phyloP scores from a whole-genome alignment of 2,888 invertebrate genomes.

The Callimorpha dominula region DNA sequence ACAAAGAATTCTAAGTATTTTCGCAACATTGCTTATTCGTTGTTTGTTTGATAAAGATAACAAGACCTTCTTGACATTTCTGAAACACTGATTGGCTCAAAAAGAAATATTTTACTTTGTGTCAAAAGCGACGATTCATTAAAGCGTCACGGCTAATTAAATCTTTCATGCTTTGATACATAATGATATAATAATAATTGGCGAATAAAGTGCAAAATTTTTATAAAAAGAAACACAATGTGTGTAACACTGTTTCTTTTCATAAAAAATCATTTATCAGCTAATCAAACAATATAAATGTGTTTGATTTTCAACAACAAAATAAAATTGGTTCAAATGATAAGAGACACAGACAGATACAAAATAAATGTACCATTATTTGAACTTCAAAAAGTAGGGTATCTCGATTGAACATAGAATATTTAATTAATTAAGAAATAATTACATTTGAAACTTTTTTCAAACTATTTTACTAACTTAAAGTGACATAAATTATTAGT shows the following conservation, averaged over 20 bases:
- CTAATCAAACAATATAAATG: background rate
- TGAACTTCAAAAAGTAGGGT: too few relatives aligned
- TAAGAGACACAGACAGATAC: background rate
- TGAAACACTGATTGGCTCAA: background rate
- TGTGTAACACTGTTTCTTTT: too few relatives aligned
- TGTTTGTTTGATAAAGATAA: slow-evolving; percentile 4
- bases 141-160: slow-evolving; percentile 6
- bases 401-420: too few relatives aligned
- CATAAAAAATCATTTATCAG: too few relatives aligned
- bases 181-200: background rate
- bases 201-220: background rate
- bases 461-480: too few relatives aligned
- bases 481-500: too few relatives aligned
- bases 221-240: background rate
- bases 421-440: too few relatives aligned
- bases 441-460: too few relatives aligned
- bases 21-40: background rate
- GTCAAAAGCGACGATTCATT: slow-evolving; percentile 2
- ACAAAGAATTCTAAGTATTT: background rate
- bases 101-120: slow-evolving; percentile 12
- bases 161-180: too few relatives aligned
- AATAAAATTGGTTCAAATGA: background rate
- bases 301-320: background rate
- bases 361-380: background rate
- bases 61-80: background rate